Percentiles rank a stretch among this genome's conserved stretches.
Evolutionary conservation across 2,888 invertebrate genomes (phyloP).

Genomic region (Nymphalis c-album): DNA sequence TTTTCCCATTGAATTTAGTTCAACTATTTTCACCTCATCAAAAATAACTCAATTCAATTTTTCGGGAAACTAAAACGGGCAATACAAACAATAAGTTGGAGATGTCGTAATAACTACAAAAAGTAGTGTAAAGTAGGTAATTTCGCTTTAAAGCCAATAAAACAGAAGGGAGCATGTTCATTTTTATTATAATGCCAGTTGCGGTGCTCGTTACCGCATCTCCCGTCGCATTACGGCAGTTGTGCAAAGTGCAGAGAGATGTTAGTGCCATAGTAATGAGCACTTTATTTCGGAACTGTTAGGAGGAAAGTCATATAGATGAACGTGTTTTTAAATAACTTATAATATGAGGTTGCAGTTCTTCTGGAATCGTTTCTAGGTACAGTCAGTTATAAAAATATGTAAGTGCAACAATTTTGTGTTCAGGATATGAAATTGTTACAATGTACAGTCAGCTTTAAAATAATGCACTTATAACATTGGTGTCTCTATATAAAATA

Average conservation of each 20-base stretch:
- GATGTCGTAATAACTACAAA: conserved; percentile 1
- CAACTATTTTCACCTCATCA: too few relatives aligned
- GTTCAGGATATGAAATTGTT: too few relatives aligned
- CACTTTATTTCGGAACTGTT: conserved; percentile 31
- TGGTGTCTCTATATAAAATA: too few relatives aligned
- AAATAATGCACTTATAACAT: too few relatives aligned
- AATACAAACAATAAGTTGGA: background rate
- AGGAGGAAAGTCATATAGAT: conserved; percentile 19
- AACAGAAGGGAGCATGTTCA: conserved; percentile 20
- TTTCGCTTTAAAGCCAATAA: conserved; percentile 18
- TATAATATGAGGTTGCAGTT: background rate
- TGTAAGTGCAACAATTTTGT: too few relatives aligned
- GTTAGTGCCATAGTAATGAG: conserved; percentile 35
- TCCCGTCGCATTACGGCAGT: conserved; percentile 29
- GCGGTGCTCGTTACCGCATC: conserved; percentile 30
- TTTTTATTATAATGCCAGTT: conserved; percentile 34
- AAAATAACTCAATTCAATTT: background rate
- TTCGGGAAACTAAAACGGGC: background rate
- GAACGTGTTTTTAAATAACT: conserved; percentile 14
- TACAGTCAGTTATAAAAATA: background rate
- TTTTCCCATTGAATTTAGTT: background rate
- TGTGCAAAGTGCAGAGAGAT: conserved; percentile 38
- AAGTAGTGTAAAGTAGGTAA: conserved; percentile 1
- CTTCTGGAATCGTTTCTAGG: background rate
- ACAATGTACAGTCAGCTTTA: too few relatives aligned